Evolutionary conservation across 1,140 invertebrate species (phyloP), one percentile per base, ranked within the genome.

Genomic region (Drosophila mayri): DNA sequence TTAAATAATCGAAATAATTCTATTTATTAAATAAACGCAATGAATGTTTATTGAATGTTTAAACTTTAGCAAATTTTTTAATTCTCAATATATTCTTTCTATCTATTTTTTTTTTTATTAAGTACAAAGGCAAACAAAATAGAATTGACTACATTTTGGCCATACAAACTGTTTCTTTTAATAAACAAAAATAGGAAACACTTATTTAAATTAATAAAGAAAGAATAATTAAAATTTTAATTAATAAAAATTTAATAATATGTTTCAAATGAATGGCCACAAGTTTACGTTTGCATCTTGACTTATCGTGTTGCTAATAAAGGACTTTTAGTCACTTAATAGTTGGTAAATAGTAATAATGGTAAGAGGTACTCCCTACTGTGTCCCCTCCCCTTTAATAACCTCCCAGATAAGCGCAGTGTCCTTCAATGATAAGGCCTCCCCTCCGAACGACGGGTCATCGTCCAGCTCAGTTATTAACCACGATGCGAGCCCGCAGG

Each of bases 401-500:
- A 10, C 4, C n/a, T 8, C 11, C 4, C 9, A 35, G 60, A 65
- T 66, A 50, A 47, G 18, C 0, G 1, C 14, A 18, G 4, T 16
- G 11, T 10, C 32, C 57, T 25, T 5, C 3, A 6, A 3, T 22
- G 58, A 50, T 61, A n/a, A 38, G 32, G 14, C 20, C 4, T 35
- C 28, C 28, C 30, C 12, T 12, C 6, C 7, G 7, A 20, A 22
- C 16, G 28, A 62, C 40, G 50, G 14, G 10, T 50, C 30, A 4
- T 3, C 11, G 10, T 16, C 7, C 16, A 10, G 4, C 11, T 46
- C 18, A 72, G 66, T 72, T 30, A 32, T 25, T 18, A 7, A 6
- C 11, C 35, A 22, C 66, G 0, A 72, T 72, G 68, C 20, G 14
- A 71, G 52, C 16, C n/a, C 65, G 44, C 14, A 25, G 50, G 68